Evolutionary conservation across 2,888 invertebrate species (phyloP), one percentile per base, ranked within the genome.

Genomic region (Trachelus stipa): DNA sequence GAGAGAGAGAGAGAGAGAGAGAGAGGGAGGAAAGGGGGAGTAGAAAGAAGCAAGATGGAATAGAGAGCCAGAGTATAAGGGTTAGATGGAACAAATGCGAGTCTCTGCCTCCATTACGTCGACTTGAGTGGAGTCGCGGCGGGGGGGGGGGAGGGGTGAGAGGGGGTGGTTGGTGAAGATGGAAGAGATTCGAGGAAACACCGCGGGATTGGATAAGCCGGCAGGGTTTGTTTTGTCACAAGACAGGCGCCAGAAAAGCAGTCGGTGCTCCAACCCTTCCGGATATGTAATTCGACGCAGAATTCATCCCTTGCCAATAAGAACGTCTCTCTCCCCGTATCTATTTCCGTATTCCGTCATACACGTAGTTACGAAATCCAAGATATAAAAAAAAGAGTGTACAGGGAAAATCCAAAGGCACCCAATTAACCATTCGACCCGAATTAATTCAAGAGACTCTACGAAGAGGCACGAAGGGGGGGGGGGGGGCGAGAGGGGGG

Each of bases 101-200:
- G 80, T 74, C 79, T 77, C 81, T 84, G 80, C 85, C 81, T 83
- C 86, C 84, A 84, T 87, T 85, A 83, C 82, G 82, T 79, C 80
- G 78, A 79, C 81, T 81, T 79, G 77, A 81, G 82, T 81, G 78
- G 81, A 81, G 82, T 82, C 80, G 78, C 77, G 78, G 82, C 9
- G 68, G 68, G 78, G 68, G 34, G n/a, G 69, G 69, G 73, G 74
- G 6, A 79, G 79, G 79, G 37, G 34, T 73, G 80, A 37, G 12
- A 4, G 40, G 4, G 73, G 34, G 34, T 23, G 34, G 74, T 34
- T 30, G 34, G 74, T 15, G 80, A 81, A 85, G 85, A 85, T 86
- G 85, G 86, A 83, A 84, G 85, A 88, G 86, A 86, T 88, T 88
- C 86, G 85, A 85, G 85, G 84, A 87, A 87, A 87, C 81, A 79